Base-by-base conservation (phyloP, 2,797 vertebrate genomes). In the Sebastes oblongus region DNA sequence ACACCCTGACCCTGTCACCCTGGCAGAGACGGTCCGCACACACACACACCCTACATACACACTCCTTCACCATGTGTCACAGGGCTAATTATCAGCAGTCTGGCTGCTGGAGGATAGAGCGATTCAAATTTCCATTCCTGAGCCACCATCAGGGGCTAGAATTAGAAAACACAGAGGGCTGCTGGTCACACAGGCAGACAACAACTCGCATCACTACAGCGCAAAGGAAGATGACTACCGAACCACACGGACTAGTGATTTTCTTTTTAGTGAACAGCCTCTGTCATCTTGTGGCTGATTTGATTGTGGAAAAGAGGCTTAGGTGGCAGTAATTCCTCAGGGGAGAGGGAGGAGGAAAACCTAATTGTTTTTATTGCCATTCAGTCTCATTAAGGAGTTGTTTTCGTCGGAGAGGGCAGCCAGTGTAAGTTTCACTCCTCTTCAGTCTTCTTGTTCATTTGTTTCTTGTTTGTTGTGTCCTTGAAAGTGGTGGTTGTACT, bases 61-160 rank as follows among this genome's bases (percentile, higher is more conserved):
- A 73, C 87, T 79, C 84, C 80, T 30, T 58, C 79, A 27, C 30
- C 89, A 90, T 92, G 92, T 93, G 92, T 92, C 90, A 85, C 89
- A 78, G 80, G 77, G 80, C 92, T 93, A 93, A 95, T 95, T 93
- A 94, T 90, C 91, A 82, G 68, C 81, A 90, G 91, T 88, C 84
- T 85, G 76, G 72, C 87, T 85, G 86, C 76, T 32, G 75, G 85
- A 90, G 88, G 90, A 91, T 84, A 5, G 84, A 67, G 69, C 80
- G 93, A 92, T 94, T 94, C 88, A 86, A 88, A 92, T 93, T 93
- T 93, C 93, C 91, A 92, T 94, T 93, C 92, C 92, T 84, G 79
- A 92, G 84, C 86, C 89, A 68, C 84, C 85, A 73, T 88, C 81
- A 85, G 82, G 62, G 77, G 86, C 91, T 88, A 84, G 88, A 95